Conservation (phyloP, 2,888 invertebrate species). For the Cerastis rubricosa region DNA sequence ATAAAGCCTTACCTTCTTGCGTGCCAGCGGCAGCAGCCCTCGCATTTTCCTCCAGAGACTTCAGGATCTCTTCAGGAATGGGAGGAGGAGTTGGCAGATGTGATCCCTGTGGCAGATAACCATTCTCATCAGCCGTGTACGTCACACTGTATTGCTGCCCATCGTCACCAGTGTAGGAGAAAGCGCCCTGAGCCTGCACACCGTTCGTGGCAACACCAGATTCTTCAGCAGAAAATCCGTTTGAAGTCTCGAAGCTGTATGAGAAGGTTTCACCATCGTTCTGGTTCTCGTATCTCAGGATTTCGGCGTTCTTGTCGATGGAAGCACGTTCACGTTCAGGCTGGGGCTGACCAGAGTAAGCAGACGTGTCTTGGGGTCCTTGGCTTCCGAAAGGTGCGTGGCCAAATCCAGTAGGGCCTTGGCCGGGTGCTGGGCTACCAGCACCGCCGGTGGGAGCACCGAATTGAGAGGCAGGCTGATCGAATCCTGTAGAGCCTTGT, state of each 20-base stretch:
- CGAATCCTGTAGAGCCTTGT: constrained; percentile 33
- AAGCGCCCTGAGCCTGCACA: constrained; percentile 85
- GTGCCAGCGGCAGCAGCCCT: constrained; percentile 86
- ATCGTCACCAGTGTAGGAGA: constrained; percentile 86
- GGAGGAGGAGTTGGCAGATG: constrained; percentile 87
- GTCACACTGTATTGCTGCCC: constrained; percentile 83
- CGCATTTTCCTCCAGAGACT: constrained; percentile 85
- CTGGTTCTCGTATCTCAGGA: constrained; percentile 82
- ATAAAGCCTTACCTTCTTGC: constrained; percentile 82
- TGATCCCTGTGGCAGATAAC: constrained; percentile 84
- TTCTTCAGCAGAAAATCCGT: constrained; percentile 87
- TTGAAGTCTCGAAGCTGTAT: constrained; percentile 87
- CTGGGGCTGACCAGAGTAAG: constrained; percentile 69
- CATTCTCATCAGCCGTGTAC: constrained; percentile 88
- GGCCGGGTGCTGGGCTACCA: constrained; percentile 52
- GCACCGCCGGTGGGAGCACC: constrained; percentile 36
- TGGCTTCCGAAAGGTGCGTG: constrained; percentile 61
- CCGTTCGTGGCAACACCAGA: constrained; percentile 86
- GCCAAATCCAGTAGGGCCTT: constrained; percentile 56
- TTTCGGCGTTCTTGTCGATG: constrained; percentile 83
- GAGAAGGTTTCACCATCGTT: constrained; percentile 85
- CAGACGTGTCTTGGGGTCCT: constrained; percentile 56
- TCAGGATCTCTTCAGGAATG: constrained; percentile 86
- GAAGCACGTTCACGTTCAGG: constrained; percentile 83
- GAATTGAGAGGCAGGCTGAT: constrained; percentile 57